Percentiles rank a stretch among this genome's conserved stretches.
These are phyloP conservation scores for Notothenia coriiceps DNA, from an alignment of 2,113 vertebrate species.

Conservation along the genomic window DNA sequence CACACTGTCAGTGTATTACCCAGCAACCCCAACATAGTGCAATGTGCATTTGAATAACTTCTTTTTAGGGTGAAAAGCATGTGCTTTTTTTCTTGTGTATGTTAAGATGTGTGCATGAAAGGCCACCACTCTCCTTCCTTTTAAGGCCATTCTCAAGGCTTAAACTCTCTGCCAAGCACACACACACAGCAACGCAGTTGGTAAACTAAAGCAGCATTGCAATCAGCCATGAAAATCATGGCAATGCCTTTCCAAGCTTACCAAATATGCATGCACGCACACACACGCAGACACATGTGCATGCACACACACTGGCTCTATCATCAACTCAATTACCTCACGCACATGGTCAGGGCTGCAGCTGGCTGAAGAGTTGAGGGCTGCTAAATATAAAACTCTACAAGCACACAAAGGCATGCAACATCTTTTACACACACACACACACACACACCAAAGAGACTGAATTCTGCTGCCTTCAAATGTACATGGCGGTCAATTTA, in stretches of 20 bases:
- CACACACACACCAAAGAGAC: constrained; percentile 31
- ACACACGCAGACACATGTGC: no score
- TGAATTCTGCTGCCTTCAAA: constrained; percentile 38
- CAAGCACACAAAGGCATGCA: constrained; percentile 3
- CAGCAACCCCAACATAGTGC: not conserved
- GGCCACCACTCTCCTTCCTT: constrained; percentile 75
- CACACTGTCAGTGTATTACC: constrained; percentile 1
- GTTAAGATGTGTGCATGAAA: constrained; percentile 62
- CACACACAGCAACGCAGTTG: constrained; percentile 41
- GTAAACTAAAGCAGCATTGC: constrained; percentile 51
- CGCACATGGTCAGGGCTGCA: constrained; percentile 62
- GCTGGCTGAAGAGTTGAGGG: constrained; percentile 55
- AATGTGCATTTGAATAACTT: constrained; percentile 11
- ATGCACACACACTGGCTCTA: constrained; percentile 29
- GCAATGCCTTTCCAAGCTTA: constrained; percentile 48
- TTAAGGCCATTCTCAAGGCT: constrained; percentile 80
- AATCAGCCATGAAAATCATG: constrained; percentile 53
- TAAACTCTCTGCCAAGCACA: constrained; percentile 67
- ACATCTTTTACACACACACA: constrained; percentile 35
- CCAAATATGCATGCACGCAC: not conserved
- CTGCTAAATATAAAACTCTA: constrained; percentile 71
- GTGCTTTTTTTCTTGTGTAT: constrained; percentile 27
- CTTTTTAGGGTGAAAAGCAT: constrained; percentile 21
- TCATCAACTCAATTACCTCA: constrained; percentile 65
- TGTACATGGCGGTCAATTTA: constrained; percentile 35